Percentiles rank a stretch among this genome's conserved stretches.
Conservation (phyloP, 2,797 vertebrate genomes). For the Calcarius lapponicus region DNA sequence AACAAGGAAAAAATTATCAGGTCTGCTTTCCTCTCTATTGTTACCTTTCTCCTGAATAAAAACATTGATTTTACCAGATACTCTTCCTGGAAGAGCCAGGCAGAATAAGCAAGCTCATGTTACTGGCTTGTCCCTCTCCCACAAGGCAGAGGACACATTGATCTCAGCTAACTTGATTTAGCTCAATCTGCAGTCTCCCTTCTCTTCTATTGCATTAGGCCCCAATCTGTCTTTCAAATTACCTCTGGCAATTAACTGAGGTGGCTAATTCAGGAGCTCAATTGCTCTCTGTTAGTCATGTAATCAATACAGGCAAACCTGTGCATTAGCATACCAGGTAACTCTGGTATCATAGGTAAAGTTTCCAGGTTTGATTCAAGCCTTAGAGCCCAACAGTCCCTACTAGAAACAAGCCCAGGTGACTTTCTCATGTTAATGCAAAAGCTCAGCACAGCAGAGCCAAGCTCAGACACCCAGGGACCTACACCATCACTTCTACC, state of each 20-base stretch:
- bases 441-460: neutral
- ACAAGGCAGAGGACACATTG: conserved; percentile 12
- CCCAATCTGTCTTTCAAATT: conserved; percentile 7
- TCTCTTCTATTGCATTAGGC: neutral
- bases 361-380: neutral
- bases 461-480: neutral
- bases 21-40: conserved; percentile 6
- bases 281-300: neutral
- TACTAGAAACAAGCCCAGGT: neutral
- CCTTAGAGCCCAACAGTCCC: neutral
- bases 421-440: neutral
- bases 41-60: conserved; percentile 11
- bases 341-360: neutral
- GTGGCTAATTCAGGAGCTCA: conserved; percentile 15
- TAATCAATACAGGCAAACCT: neutral
- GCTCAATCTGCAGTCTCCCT: neutral
- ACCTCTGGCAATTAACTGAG: conserved; percentile 44
- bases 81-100: conserved; percentile 6
- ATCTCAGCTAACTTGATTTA: neutral
- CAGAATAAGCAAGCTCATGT: conserved; percentile 25
- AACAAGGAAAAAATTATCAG: neutral
- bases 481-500: neutral
- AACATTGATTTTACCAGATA: conserved; percentile 38
- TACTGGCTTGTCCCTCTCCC: conserved; percentile 25
- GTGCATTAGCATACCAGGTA: neutral